Evolutionary conservation across 2,797 vertebrate genomes (phyloP).

Genomic region (Diplodus puntazzo): DNA sequence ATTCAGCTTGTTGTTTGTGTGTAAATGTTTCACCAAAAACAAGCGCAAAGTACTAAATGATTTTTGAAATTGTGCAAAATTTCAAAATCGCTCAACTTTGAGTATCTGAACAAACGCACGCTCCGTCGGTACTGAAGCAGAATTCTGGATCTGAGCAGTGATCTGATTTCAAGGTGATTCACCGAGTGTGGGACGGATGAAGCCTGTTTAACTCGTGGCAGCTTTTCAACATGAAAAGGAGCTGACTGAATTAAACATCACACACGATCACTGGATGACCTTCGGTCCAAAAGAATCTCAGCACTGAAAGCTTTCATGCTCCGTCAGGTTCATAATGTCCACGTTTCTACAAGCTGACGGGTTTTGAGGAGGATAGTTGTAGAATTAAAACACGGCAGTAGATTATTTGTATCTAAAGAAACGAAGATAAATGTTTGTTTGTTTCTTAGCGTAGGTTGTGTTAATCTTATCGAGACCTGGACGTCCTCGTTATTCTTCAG

Average conservation of each 20-base stretch:
- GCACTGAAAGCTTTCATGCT: conserved; percentile 21
- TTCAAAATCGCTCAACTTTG: not conserved
- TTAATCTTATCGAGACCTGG: not conserved
- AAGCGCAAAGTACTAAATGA: not conserved
- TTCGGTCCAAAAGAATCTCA: not conserved
- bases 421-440: not conserved
- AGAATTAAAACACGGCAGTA: too few relatives aligned
- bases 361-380: not conserved
- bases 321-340: not conserved
- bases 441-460: not conserved
- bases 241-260: conserved; percentile 32
- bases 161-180: conserved; percentile 9
- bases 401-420: too few relatives aligned
- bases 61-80: not conserved
- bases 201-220: conserved; percentile 43
- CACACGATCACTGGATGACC: not conserved
- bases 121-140: not conserved
- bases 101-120: not conserved
- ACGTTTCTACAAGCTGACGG: not conserved
- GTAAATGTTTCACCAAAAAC: not conserved
- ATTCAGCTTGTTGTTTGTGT: conserved; percentile 4
- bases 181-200: not conserved
- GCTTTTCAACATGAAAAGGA: conserved; percentile 41
- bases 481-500: not conserved
- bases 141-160: conserved; percentile 13